Evolutionary conservation across 2,113 vertebrate genomes (phyloP), one percentile per base, ranked within the genome.

Genomic region (Micronycteris hirsuta): DNA sequence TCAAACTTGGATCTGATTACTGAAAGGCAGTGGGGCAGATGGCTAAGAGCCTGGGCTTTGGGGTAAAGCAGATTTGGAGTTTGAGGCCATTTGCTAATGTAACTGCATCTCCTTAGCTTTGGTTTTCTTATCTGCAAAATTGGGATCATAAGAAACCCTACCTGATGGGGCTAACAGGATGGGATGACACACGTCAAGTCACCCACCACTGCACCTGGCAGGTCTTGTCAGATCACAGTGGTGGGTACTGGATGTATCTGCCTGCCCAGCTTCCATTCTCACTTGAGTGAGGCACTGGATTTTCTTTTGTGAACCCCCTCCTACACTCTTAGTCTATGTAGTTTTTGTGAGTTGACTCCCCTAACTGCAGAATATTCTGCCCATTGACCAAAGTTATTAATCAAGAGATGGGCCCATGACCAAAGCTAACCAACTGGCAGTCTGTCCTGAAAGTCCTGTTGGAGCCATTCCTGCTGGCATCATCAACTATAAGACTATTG

Each of bases 21-120:
- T 5, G 1, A 4, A 49, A 38, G 49, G 58, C 38, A 9, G n/a
- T 6, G 52, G 0, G 22, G 19, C 56, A 52, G 24, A 4, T 1
- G 5, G 70, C 12, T 20, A 71, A 71, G 45, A 83, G 36, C 20
- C 65, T 7, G 22, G 65, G 87, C n/a, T 91, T 81, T 45, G 22
- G 41, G 84, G n/a, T 41, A 58, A 28, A 47, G 71, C 26, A 28
- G 58, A 63, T 43, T 33, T 24, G 41, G 71, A 84, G 68, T 10
- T 8, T 4, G 54, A 47, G 54, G 90, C 67, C 33, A 22, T 28
- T 31, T 74, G 61, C 33, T 86, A 24, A 17, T 0, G 26, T n/a
- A 52, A 45, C 71, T 77, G n/a, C 43, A 4, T 20, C 19, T 80
- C 65, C 31, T 49, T 47, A 38, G 56, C 36, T 85, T 89, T 1